Conservation (phyloP, 2,113 vertebrate species). For the mouse (Mus musculus) region GRCm39 chr9:102225001-102225500, state of each 20-base stretch:
- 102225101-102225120: neutral
- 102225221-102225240: neutral
- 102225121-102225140: neutral
- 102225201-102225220: neutral
- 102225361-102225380: neutral
- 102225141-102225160: neutral
- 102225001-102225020: neutral
- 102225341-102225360: neutral
- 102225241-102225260: accelerated
- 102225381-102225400: neutral
- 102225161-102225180: neutral
- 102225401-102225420: slow-evolving; percentile 57
- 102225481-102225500: slow-evolving; percentile 60
- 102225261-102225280: neutral
- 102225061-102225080: neutral
- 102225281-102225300: neutral
- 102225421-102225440: slow-evolving; percentile 42
- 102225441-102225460: slow-evolving; percentile 65
- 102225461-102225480: slow-evolving; percentile 68
- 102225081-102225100: neutral
- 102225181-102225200: neutral
- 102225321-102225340: neutral
- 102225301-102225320: neutral
- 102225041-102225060: neutral
- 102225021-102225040: slow-evolving; percentile 9